Evolutionary conservation across 1,140 invertebrate species (phyloP), one percentile per base, ranked within the genome.

Genomic region (Tetragnatha versicolor): DNA sequence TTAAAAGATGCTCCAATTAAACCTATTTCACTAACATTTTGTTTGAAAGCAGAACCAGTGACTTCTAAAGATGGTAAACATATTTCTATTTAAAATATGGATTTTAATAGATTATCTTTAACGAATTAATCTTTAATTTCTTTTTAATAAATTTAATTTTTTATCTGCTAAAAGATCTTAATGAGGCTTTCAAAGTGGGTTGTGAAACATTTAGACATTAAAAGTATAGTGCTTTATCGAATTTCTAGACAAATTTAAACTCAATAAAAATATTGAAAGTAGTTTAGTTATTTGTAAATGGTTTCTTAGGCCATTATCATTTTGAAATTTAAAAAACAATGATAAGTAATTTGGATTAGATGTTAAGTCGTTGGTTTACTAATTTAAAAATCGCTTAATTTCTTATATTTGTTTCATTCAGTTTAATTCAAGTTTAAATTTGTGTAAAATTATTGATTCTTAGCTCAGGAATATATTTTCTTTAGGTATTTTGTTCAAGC

Each of bases 1-100:
- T 90, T 93, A 84, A 88, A 90, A 83, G 88, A 89, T 82, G 85
- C 88, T 84, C 86, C 88, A 66, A 83, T 88, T 68, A 49, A 73
- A 51, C 87, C 91, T 53, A 88, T 89, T 29, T 88, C 87, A 35
- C 85, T 95, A 51, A 88, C 89, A 72, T 95, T 95, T 87, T 95
- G 93, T 85, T 81, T 88, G n/a, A 83, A 84, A 80, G 73, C 47
- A 17, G 68, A 69, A 70, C 39, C 65, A 63, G 35, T 47, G 29
- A 68, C 68, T 42, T 17, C 60, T 27, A 25, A 55, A 10, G 27
- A 22, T 45, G n/a, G 76, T 69, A 69, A 68, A 65, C n/a, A n/a
- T 35, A 49, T 5, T 42, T 27, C 5, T 42, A 60, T 6, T 60
- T 6, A 33, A 60, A 1, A 58, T 58, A 47, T 47, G 1, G 3